phyloP scores from a whole-genome alignment of 2,888 invertebrate species.

The Rhabditoides inermis region DNA sequence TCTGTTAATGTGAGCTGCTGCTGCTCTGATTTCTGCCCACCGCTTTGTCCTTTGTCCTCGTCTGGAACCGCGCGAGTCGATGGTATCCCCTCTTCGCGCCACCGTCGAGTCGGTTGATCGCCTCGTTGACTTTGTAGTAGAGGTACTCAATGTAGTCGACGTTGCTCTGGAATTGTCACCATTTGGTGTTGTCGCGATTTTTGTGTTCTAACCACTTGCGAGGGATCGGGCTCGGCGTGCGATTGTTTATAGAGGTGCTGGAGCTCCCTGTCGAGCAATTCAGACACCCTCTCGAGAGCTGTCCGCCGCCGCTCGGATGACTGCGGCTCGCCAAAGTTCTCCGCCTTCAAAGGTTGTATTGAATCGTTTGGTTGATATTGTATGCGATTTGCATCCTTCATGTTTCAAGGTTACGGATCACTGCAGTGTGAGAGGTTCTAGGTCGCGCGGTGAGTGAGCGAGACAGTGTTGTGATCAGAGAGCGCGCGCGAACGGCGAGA shows the following conservation, averaged over 20 bases:
- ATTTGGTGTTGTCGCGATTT: background rate
- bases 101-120: constrained; percentile 23
- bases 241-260: constrained; percentile 23
- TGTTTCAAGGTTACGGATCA: no score
- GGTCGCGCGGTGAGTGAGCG: no score
- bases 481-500: no score
- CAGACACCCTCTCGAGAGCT: constrained; percentile 19
- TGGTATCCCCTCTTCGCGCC: constrained; percentile 22
- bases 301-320: constrained; percentile 20
- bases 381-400: no score
- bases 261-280: constrained; percentile 21
- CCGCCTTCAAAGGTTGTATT: constrained; percentile 32
- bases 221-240: constrained; percentile 25
- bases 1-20: no score
- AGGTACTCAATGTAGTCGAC: constrained; percentile 33
- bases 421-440: no score
- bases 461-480: no score
- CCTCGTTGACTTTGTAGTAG: constrained; percentile 32
- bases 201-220: no score
- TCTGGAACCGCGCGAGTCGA: constrained; percentile 24
- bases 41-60: constrained; percentile 32
- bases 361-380: no score
- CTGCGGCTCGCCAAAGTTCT: constrained; percentile 35
- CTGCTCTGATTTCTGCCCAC: no score
- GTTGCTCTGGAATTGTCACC: constrained; percentile 19